A percentile compares a stretch with the other conserved stretches of the same genome.
These are phyloP conservation scores for Acyrthosiphon pisum DNA, from an alignment of 1,140 invertebrate species.

Conservation along the genomic window DNA sequence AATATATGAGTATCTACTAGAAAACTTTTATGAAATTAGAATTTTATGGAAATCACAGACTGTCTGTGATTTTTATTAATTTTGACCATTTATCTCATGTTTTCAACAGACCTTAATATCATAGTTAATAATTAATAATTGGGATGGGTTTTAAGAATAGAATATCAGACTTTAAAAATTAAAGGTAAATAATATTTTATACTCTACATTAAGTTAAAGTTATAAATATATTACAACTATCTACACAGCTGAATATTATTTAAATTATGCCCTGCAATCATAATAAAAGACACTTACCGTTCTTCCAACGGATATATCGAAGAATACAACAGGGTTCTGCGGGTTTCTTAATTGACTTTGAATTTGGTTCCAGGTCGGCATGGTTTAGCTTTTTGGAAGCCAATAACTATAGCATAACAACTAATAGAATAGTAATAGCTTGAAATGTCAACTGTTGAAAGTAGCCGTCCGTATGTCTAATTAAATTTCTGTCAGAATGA, in stretches of 20 bases:
- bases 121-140: too few relatives aligned
- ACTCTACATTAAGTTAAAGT: too few relatives aligned
- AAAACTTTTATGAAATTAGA: too few relatives aligned
- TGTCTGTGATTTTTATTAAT: not conserved
- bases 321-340: conserved; percentile 94
- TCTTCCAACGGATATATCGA: conserved; percentile 74
- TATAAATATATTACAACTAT: too few relatives aligned
- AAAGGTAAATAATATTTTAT: too few relatives aligned
- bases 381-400: conserved; percentile 62
- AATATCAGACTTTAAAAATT: too few relatives aligned
- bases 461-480: not conserved
- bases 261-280: too few relatives aligned
- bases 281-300: conserved; percentile 65
- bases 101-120: not conserved
- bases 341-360: conserved; percentile 88
- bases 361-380: conserved; percentile 92
- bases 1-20: too few relatives aligned
- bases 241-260: too few relatives aligned
- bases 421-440: not conserved
- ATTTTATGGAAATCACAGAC: too few relatives aligned
- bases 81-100: not conserved
- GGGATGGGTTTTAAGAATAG: not conserved
- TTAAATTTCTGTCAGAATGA: not conserved
- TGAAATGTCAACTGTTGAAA: not conserved
- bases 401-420: not conserved